Conservation (phyloP, 35 echinoderm and acorn worm species). For the Apostichopus californicus region DNA sequence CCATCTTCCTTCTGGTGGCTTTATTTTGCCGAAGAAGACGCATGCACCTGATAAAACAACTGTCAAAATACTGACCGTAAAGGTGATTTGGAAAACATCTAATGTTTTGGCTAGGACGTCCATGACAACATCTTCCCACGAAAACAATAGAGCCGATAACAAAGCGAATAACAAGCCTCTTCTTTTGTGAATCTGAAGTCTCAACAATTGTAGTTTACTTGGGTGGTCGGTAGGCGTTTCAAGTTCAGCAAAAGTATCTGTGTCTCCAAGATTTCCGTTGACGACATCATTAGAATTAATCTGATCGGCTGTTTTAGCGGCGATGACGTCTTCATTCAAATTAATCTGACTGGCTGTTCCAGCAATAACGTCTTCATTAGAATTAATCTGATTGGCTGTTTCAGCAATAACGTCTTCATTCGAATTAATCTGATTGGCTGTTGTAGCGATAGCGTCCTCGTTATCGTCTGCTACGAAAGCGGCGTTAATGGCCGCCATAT, state of each 20-base stretch:
- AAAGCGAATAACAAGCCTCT: constrained; percentile 36
- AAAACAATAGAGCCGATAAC: constrained; percentile 8
- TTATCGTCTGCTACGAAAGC: neutral
- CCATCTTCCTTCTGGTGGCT: neutral
- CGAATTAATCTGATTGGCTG: neutral
- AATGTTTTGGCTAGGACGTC: constrained; percentile 3
- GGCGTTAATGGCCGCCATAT: neutral
- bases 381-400: neutral
- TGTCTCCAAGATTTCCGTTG: neutral
- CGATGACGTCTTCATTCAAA: neutral
- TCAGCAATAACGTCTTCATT: neutral
- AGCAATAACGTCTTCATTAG: neutral
- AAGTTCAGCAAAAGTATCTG: too few species aligned
- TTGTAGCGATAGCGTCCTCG: neutral
- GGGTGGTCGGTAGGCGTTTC: neutral
- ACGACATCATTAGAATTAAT: neutral
- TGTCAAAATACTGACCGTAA: constrained; percentile 16
- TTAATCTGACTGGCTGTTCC: neutral
- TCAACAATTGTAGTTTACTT: neutral
- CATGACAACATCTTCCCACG: constrained; percentile 28
- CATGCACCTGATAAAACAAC: neutral
- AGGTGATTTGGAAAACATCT: constrained; percentile 16
- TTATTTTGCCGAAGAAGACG: neutral
- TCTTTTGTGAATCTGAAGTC: neutral
- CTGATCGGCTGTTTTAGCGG: neutral